phyloP scores from a whole-genome alignment of 2,797 vertebrate genomes.

The Manis pentadactyla region DNA sequence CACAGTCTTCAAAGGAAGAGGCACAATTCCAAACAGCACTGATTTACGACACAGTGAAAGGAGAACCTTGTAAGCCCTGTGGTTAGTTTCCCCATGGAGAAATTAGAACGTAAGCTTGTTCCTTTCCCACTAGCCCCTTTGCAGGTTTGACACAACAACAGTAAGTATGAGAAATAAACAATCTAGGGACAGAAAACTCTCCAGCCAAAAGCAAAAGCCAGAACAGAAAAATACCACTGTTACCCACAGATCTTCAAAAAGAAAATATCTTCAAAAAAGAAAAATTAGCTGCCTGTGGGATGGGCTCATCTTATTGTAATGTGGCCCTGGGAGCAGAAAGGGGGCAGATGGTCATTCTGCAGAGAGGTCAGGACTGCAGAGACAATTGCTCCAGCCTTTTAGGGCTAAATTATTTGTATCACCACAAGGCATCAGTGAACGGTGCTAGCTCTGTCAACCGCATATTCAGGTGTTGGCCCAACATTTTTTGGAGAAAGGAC shows the following conservation, averaged over 20 bases:
- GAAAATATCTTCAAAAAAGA: not conserved
- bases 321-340: not conserved
- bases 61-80: not conserved
- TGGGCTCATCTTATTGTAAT: not conserved
- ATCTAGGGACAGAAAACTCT: not conserved
- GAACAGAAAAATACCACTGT: not conserved
- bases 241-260: not conserved
- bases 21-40: not conserved
- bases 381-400: not conserved
- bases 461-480: not conserved
- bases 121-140: not conserved
- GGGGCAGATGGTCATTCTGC: not conserved
- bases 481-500: not conserved
- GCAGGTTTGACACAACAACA: constrained; percentile 1
- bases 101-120: not conserved
- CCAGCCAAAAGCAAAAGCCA: not conserved
- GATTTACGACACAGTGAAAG: not conserved
- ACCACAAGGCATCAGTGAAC: not conserved
- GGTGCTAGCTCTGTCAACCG: not conserved
- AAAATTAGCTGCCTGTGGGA: not conserved
- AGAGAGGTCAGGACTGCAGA: not conserved
- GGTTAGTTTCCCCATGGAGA: not conserved
- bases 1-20: not conserved
- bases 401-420: constrained; percentile 22
- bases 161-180: constrained; percentile 42